Percentiles rank a stretch among this genome's conserved stretches.
Evolutionary conservation across 1,140 invertebrate species (phyloP).

Genomic region (Drusus annulatus): DNA sequence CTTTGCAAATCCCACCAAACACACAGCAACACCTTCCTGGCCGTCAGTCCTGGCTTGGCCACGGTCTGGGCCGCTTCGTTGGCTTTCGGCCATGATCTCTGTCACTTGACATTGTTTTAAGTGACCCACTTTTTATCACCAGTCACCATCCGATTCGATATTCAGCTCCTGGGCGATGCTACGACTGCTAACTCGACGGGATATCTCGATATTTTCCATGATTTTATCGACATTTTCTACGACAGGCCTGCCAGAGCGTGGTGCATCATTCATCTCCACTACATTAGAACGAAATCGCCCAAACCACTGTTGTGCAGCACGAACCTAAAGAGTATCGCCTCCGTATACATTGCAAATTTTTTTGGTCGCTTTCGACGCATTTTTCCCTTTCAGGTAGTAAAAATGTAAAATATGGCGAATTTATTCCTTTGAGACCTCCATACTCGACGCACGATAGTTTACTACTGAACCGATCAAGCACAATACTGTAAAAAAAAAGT

Average conservation of each 20-base stretch:
- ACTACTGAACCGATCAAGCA: too few species aligned
- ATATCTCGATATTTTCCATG: conserved; percentile 21
- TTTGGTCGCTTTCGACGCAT: conserved; percentile 19
- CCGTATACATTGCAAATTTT: conserved; percentile 13
- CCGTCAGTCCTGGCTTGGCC: conserved; percentile 16
- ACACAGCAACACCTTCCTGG: conserved; percentile 25
- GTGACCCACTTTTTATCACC: too few species aligned
- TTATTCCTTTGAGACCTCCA: conserved; percentile 22
- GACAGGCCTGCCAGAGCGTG: too few species aligned
- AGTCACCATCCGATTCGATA: background rate
- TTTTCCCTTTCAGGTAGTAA: conserved; percentile 22
- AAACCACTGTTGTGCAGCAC: background rate
- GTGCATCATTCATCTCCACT: too few species aligned
- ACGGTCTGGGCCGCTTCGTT: conserved; percentile 24
- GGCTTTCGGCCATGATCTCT: conserved; percentile 17
- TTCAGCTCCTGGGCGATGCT: conserved; percentile 22
- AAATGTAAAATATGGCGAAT: conserved; percentile 28
- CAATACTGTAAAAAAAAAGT: too few species aligned
- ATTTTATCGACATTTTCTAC: background rate
- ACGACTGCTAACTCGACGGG: conserved; percentile 2
- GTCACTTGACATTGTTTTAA: conserved; percentile 1
- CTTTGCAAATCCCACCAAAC: conserved; percentile 12
- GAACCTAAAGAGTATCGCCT: conserved; percentile 4
- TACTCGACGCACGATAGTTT: conserved; percentile 35
- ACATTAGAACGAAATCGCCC: too few species aligned